Evolutionary conservation across 1,140 invertebrate species (phyloP), one percentile per base, ranked within the genome.

Genomic region (Pachyrhynchus sulphureomaculatus): DNA sequence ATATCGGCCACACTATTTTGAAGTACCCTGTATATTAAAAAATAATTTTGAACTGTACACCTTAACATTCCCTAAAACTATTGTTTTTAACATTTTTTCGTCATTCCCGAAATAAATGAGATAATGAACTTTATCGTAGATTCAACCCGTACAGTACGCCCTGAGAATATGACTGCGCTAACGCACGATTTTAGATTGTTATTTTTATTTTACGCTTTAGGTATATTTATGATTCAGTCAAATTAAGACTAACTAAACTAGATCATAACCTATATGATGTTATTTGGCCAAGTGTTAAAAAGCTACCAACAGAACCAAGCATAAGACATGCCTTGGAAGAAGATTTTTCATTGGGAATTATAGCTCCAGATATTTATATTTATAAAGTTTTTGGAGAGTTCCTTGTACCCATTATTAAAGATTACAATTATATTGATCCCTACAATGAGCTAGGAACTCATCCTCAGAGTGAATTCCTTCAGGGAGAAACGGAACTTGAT

Each of bases 301-400:
- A 87, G 71, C 66, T 85, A 29, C 84, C 85, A 9, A 81, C 79
- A 2, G 78, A 78, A 5, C 73, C 71, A 26, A 63, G 68, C 24
- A 73, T 79, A 17, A 65, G 80, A 68, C 64, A 82, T 4, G 66
- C 70, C 18, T 48, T 76, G 18, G 85, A 86, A 66, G 84, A 87
- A 72, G 86, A 89, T 47, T 86, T 87, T 68, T 84, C 85, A 4
- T 81, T 83, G 26, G 87, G 87, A 2, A 81, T 91, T 12, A 84
- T 89, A 8, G 88, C 87, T 0, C 91, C 91, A 0, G 92, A 94
- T 76, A 88, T 87, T 66, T 90, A 92, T 69, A 83, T 86, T n/a
- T 94, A 91, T 70, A 78, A 82, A 37, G 86, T 92, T 0, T 94
- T 93, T 75, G 73, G 80, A 18, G 88, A 92, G 65, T 83, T 93